These are phyloP conservation scores for Mythimna impura DNA, from an alignment of 2,888 invertebrate genomes.

Conservation along the genomic window DNA sequence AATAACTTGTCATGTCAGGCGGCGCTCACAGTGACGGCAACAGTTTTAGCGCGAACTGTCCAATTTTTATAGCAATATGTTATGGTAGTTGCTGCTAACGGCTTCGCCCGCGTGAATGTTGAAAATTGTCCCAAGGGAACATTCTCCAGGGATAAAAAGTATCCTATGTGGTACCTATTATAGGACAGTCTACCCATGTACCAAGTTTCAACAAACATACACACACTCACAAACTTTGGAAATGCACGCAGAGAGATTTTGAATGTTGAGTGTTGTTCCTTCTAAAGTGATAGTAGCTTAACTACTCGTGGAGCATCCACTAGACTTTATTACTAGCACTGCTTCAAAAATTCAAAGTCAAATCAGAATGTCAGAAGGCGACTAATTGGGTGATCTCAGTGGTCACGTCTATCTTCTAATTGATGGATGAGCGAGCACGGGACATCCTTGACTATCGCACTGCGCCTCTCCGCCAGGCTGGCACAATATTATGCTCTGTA, in stretches of 20 bases:
- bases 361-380: neutral
- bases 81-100: too few species aligned
- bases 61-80: neutral
- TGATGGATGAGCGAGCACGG: constrained; percentile 25
- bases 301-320: neutral
- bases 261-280: neutral
- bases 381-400: constrained; percentile 53
- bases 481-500: neutral
- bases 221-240: too few species aligned
- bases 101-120: too few species aligned
- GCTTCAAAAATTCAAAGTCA: neutral
- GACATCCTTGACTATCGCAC: constrained; percentile 50
- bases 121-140: too few species aligned
- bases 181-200: too few species aligned
- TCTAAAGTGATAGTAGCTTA: neutral
- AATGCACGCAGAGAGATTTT: too few species aligned
- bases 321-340: neutral
- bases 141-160: too few species aligned
- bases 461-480: neutral
- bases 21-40: neutral
- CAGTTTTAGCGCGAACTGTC: neutral
- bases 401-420: constrained; percentile 46
- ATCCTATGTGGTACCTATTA: too few species aligned
- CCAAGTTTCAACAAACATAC: too few species aligned
- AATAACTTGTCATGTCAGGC: neutral